phyloP scores from a whole-genome alignment of 2,113 vertebrate species.

The Sapayoa aenigma region DNA sequence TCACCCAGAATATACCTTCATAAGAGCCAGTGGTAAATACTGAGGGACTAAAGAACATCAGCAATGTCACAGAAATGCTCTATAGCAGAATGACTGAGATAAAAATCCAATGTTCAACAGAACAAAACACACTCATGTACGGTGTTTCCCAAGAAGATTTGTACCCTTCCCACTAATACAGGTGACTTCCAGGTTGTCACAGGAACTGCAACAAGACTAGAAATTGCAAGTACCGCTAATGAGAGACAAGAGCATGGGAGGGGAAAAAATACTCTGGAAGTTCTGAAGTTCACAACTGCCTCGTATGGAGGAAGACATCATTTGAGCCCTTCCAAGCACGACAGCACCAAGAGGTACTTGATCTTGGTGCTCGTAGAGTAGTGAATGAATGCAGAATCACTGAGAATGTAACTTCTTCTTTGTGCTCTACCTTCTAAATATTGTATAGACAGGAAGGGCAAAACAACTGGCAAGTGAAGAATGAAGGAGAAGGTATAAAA shows the following conservation, averaged over 20 bases:
- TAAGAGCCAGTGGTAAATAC: neutral
- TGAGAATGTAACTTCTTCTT: neutral
- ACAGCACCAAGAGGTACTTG: neutral
- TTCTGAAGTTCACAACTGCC: neutral
- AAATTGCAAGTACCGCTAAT: neutral
- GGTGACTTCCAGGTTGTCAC: neutral
- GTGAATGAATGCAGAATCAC: neutral
- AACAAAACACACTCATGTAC: neutral
- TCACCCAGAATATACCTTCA: neutral
- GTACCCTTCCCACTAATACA: neutral
- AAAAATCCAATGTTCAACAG: neutral
- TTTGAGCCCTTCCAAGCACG: neutral
- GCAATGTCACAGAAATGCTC: neutral
- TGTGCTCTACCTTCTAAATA: neutral
- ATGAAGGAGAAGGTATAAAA: neutral
- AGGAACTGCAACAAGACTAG: neutral
- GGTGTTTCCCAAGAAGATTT: neutral
- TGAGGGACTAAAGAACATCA: neutral
- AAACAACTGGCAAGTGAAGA: neutral
- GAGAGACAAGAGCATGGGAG: neutral
- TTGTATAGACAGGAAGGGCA: neutral
- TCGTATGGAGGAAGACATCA: neutral
- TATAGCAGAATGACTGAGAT: neutral
- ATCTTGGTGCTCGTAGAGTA: fast-evolving
- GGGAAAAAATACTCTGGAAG: neutral